Base-by-base conservation (phyloP, 2,888 invertebrate species). In the Spodoptera littoralis region DNA sequence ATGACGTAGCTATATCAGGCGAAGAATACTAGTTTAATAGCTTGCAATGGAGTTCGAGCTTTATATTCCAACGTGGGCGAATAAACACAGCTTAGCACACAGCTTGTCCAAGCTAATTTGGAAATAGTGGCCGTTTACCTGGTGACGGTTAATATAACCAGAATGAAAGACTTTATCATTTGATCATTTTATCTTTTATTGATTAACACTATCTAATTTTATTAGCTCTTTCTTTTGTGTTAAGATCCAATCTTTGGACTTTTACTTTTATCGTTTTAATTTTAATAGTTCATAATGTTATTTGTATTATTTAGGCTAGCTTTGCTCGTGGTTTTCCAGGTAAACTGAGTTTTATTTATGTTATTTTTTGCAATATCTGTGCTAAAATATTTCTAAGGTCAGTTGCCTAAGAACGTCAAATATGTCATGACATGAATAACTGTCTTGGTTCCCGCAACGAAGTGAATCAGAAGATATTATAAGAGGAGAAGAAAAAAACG, bases 41-140 rank as follows among this genome's bases (percentile, higher is more conserved):
- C 41, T 36, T 22, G n/a, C 8, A 56, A n/a, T 73, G 43, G 1
- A 54, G 4, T 1, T 8, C 11, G 9, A 50, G 2, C 63, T 53
- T 70, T 49, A 54, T 1, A 4, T 42, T 6, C 45, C 11, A 44
- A 60, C 60, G 79, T 79, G 68, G 79, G 79, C 48, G 80, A 76
- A 61, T 60, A 69, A 71, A 69, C 65, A 76, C 43, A 73, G 57
- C 69, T 64, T 63, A 69, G 70, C 66, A 66, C 55, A 65, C 57
- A 69, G 51, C 43, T 64, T 63, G 65, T 65, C 70, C 57, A 46
- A 61, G 63, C 73, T 65, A 80, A 80, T 79, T 78, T 71, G 71
- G 66, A 73, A 55, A 77, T 77, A 58, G 65, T 73, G 46, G 54
- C 56, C 54, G 54, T 65, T 72, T 76, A 65, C 62, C 60, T 66